Percentiles rank a stretch among this genome's conserved stretches.
These are phyloP conservation scores for Bombus waltoni DNA, from an alignment of 1,140 invertebrate species.

Conservation along the genomic window DNA sequence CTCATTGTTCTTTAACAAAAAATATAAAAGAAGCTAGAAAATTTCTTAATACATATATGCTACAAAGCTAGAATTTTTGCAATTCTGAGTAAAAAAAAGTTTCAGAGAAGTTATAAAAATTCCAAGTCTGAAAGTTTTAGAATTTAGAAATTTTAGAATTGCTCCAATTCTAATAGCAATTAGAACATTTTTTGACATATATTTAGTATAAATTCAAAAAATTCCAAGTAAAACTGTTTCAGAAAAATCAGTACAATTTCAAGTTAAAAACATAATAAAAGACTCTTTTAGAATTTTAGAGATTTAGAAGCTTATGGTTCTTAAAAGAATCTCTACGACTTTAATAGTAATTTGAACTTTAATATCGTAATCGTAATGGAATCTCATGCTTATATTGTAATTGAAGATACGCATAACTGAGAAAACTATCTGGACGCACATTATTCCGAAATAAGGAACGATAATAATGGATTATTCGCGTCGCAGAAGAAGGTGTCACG, in stretches of 20 bases:
- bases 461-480: constrained; percentile 11
- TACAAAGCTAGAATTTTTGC: neutral
- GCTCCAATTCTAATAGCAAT: no score
- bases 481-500: neutral
- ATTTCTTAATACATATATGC: neutral
- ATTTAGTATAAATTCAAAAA: no score
- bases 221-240: no score
- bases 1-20: neutral
- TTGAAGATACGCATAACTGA: neutral
- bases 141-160: no score
- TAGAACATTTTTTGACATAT: no score
- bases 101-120: no score
- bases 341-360: neutral
- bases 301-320: neutral
- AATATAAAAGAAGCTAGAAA: neutral
- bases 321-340: no score
- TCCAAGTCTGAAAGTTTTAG: no score
- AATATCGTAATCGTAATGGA: neutral
- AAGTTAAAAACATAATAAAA: no score
- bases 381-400: neutral
- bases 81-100: no score
- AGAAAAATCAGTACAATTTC: no score
- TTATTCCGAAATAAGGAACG: neutral
- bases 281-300: neutral
- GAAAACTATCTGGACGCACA: neutral